Evolutionary conservation across 2,797 vertebrate species (phyloP).

Genomic region (Eospalax fontanierii): DNA sequence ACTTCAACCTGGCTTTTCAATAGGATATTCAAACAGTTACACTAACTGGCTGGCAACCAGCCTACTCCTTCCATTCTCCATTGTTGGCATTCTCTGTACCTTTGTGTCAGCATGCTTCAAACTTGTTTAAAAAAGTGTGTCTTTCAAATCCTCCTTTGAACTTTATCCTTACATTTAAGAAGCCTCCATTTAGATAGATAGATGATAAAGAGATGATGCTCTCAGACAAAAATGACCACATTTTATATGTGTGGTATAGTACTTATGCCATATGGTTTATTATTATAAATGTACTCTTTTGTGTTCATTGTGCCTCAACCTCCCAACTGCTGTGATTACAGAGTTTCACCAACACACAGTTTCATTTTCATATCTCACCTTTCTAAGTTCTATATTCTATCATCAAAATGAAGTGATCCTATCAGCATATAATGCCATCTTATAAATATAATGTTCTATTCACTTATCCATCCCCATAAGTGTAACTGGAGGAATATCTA

Average conservation of each 20-base stretch:
- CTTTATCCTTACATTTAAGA: background rate
- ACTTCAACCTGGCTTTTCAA: background rate
- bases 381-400: background rate
- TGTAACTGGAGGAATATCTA: background rate
- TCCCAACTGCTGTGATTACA: background rate
- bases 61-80: background rate
- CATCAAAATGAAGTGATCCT: background rate
- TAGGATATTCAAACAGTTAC: background rate
- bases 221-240: background rate
- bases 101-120: background rate
- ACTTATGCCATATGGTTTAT: background rate
- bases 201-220: background rate
- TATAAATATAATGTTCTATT: background rate
- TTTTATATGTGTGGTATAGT: background rate
- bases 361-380: background rate
- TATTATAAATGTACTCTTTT: background rate
- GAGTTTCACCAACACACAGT: background rate
- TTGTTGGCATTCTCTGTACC: background rate
- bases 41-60: background rate
- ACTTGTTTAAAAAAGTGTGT: background rate
- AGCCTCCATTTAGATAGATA: background rate
- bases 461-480: background rate
- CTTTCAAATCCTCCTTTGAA: background rate
- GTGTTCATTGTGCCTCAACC: background rate
- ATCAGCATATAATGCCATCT: background rate